Evolutionary conservation across 2,797 vertebrate genomes (phyloP).

Genomic region (Cyprinella venusta): DNA sequence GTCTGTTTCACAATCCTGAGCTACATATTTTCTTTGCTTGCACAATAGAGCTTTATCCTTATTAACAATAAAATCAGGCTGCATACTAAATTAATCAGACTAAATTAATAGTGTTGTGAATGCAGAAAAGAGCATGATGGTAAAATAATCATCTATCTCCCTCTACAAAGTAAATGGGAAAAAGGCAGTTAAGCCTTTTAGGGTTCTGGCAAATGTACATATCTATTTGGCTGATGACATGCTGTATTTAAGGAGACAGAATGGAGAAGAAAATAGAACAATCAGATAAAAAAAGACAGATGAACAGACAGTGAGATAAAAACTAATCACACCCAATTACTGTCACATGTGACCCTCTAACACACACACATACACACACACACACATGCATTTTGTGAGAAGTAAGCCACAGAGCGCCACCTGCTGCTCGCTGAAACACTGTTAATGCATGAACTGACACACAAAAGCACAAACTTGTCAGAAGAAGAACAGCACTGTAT

Average conservation of each 20-base stretch:
- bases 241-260: neutral
- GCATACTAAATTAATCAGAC: neutral
- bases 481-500: neutral
- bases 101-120: neutral
- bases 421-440: neutral
- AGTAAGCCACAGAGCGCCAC: conserved; percentile 4
- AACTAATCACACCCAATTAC: neutral
- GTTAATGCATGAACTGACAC: too few species aligned
- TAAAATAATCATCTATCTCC: conserved; percentile 8
- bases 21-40: neutral
- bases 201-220: neutral
- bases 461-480: neutral
- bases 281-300: conserved; percentile 8
- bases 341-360: neutral
- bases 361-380: neutral
- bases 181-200: neutral
- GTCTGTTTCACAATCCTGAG: neutral
- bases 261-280: conserved; percentile 3
- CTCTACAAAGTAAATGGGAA: neutral
- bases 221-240: neutral
- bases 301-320: conserved; percentile 24
- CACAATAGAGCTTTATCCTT: neutral
- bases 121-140: neutral
- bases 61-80: neutral
- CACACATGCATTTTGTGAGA: neutral